Evolutionary conservation across 2,113 vertebrate genomes (phyloP).

Genomic region (Platanista minor): DNA sequence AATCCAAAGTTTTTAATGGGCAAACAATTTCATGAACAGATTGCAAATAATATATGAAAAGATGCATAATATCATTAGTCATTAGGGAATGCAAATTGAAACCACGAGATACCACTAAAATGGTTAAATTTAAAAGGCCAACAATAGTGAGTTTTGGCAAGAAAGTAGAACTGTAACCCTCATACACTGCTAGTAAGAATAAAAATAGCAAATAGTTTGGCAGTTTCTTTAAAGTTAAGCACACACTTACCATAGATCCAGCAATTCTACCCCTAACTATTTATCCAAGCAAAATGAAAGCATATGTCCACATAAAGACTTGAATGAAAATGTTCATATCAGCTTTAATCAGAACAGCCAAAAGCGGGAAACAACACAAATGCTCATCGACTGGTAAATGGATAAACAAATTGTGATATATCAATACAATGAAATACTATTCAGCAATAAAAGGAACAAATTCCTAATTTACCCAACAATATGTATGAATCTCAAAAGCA

Average conservation of each 20-base stretch:
- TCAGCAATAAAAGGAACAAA: not conserved
- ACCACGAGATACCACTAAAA: not conserved
- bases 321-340: not conserved
- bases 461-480: not conserved
- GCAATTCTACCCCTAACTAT: slow-evolving; percentile 16
- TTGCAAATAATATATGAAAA: slow-evolving; percentile 23
- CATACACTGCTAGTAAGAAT: not conserved
- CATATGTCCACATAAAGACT: not conserved
- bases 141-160: not conserved
- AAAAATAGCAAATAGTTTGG: not conserved
- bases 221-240: not conserved
- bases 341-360: slow-evolving; percentile 4
- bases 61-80: not conserved
- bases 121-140: not conserved
- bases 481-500: not conserved
- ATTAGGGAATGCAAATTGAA: slow-evolving; percentile 33
- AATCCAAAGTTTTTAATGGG: not conserved
- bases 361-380: not conserved
- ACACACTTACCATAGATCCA: not conserved
- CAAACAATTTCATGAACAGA: not conserved
- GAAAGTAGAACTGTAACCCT: not conserved
- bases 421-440: not conserved
- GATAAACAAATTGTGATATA: not conserved
- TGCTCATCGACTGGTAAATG: not conserved
- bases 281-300: slow-evolving; percentile 25